phyloP scores from a whole-genome alignment of 2,797 vertebrate genomes.

The Sebastes hopkinsi region DNA sequence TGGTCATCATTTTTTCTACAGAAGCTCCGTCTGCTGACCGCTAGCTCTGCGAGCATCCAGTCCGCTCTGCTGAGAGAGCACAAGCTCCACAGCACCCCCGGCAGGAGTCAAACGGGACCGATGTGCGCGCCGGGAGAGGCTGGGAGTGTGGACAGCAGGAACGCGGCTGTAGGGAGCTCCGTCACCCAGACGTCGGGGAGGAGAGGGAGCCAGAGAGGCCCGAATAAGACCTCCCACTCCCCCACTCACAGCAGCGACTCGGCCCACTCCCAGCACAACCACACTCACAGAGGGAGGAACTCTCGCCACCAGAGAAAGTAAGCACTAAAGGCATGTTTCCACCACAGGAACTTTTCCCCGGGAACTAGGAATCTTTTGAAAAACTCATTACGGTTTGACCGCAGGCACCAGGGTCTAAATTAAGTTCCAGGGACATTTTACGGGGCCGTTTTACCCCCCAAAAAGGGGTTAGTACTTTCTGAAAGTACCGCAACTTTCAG shows the following conservation, averaged over 20 bases:
- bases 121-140: conserved; percentile 76
- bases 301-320: conserved; percentile 88
- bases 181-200: conserved; percentile 77
- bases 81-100: conserved; percentile 76
- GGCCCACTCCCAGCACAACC: conserved; percentile 77
- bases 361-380: too few species aligned
- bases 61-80: conserved; percentile 78
- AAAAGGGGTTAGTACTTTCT: too few species aligned
- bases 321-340: conserved; percentile 11
- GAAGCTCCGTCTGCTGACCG: conserved; percentile 84
- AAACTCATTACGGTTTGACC: too few species aligned
- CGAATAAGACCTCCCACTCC: conserved; percentile 82
- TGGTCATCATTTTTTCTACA: conserved; percentile 83
- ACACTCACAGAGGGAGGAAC: conserved; percentile 80
- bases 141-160: conserved; percentile 75
- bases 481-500: too few species aligned
- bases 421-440: too few species aligned
- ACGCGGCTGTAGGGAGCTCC: conserved; percentile 64
- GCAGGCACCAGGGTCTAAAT: too few species aligned
- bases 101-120: conserved; percentile 79
- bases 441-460: too few species aligned
- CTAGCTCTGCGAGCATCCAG: conserved; percentile 80
- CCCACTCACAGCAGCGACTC: conserved; percentile 92
- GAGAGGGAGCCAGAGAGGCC: conserved; percentile 81
- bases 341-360: too few species aligned